Conservation (phyloP, 1,140 invertebrate genomes). For the Pseudomyrmex dendroicus region DNA sequence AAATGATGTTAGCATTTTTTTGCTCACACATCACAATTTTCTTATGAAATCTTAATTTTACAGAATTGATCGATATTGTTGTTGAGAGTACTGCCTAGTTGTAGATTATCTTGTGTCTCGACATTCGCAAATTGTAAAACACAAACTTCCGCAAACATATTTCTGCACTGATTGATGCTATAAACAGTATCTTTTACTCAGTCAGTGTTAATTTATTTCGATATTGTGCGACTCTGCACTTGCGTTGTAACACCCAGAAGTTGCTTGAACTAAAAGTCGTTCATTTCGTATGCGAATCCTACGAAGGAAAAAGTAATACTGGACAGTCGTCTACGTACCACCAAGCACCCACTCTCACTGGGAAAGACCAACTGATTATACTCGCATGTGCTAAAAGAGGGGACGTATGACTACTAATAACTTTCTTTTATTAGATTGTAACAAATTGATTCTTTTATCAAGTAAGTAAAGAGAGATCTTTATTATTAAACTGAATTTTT, state of each 20-base stretch:
- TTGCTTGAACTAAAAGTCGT: neutral
- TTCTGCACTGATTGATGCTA: neutral
- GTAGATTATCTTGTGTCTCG: neutral
- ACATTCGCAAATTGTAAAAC: neutral
- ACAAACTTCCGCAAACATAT: slow-evolving; percentile 1
- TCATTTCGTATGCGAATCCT: slow-evolving; percentile 41
- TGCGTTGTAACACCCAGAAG: neutral
- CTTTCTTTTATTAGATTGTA: neutral
- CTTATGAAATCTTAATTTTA: slow-evolving; percentile 27
- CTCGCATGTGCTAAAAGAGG: slow-evolving; percentile 39
- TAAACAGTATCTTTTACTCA: neutral
- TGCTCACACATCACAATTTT: neutral
- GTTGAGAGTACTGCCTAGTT: neutral
- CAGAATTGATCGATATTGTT: slow-evolving; percentile 27
- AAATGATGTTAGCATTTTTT: neutral
- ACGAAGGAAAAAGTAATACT: slow-evolving; percentile 61
- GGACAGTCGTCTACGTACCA: slow-evolving; percentile 22
- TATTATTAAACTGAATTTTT: too few relatives aligned
- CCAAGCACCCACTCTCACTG: slow-evolving; percentile 45
- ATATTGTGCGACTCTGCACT: neutral
- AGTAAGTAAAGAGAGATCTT: too few relatives aligned
- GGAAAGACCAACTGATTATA: slow-evolving; percentile 16
- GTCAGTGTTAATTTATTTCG: neutral
- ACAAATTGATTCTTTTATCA: too few relatives aligned
- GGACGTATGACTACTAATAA: slow-evolving; percentile 17